Conservation (phyloP, 2,888 invertebrate genomes). For the Gymnoscelis rufifasciata region DNA sequence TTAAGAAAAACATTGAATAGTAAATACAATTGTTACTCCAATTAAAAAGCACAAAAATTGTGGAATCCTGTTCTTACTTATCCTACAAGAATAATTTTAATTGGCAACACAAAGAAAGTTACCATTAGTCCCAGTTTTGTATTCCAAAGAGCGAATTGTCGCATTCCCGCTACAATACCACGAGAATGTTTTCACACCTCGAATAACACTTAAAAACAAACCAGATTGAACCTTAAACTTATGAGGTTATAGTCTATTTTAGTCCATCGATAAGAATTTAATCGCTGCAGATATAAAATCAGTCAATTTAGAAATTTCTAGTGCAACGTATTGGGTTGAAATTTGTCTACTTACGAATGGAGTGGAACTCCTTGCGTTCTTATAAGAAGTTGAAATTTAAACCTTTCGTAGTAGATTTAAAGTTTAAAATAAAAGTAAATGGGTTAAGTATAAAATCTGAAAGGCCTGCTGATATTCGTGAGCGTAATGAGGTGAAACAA, state of each 20-base stretch:
- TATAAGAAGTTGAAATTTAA: neutral
- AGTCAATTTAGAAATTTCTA: slow-evolving; percentile 63
- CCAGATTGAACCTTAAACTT: slow-evolving; percentile 6
- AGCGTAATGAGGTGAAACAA: slow-evolving; percentile 71
- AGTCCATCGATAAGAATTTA: slow-evolving; percentile 29
- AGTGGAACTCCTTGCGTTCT: slow-evolving; percentile 32
- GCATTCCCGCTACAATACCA: slow-evolving; percentile 46
- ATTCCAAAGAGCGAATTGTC: slow-evolving; percentile 67
- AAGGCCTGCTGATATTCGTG: slow-evolving; percentile 53
- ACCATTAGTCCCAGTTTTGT: slow-evolving; percentile 59
- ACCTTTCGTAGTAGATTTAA: neutral
- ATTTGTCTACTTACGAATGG: slow-evolving; percentile 54
- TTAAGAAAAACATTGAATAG: too few relatives aligned
- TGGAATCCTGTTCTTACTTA: slow-evolving; percentile 7
- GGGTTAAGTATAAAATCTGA: slow-evolving; percentile 23
- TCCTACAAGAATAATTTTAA: slow-evolving; percentile 54
- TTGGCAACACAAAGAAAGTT: slow-evolving; percentile 60
- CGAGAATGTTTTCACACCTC: slow-evolving; percentile 64
- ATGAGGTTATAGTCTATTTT: slow-evolving; percentile 32
- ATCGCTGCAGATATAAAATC: slow-evolving; percentile 48
- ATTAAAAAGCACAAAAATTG: slow-evolving; percentile 4
- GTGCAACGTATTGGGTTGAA: slow-evolving; percentile 60
- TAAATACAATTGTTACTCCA: too few relatives aligned
- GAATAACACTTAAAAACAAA: slow-evolving; percentile 26
- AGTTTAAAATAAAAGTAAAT: slow-evolving; percentile 3